Evolutionary conservation across 2,113 vertebrate species (phyloP).

Genomic region (Camarhynchus parvulus): DNA sequence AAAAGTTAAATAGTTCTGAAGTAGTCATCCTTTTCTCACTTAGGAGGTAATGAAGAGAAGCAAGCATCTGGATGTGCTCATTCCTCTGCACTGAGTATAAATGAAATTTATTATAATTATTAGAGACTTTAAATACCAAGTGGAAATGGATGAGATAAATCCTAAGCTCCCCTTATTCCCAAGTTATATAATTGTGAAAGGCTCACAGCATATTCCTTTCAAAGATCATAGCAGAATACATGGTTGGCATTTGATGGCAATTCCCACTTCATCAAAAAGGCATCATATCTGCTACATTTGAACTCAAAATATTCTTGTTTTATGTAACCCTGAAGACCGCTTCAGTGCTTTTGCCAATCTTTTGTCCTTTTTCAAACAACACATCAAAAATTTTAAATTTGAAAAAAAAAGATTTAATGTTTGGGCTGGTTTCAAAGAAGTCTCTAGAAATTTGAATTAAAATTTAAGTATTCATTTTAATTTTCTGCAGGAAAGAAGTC

Average conservation of each 20-base stretch:
- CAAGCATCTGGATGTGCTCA: constrained; percentile 2
- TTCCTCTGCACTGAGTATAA: constrained; percentile 1
- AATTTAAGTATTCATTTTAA: not conserved
- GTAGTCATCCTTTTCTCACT: constrained; percentile 27
- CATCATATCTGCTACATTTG: not conserved
- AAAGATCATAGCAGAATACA: not conserved
- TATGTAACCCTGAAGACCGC: not conserved
- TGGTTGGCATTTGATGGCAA: not conserved
- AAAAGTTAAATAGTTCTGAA: constrained; percentile 43
- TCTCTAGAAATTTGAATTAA: not conserved
- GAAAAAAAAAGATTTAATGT: not conserved
- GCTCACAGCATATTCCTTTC: not conserved
- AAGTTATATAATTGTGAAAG: not conserved
- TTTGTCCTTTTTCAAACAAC: not conserved
- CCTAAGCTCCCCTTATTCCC: not conserved
- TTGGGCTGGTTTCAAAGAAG: not conserved
- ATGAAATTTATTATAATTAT: constrained; percentile 32
- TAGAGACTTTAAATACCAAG: not conserved
- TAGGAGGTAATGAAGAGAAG: constrained; percentile 23
- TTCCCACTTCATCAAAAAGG: not conserved
- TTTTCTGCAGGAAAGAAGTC: not conserved
- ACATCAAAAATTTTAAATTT: not conserved
- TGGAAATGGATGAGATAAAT: constrained; percentile 18
- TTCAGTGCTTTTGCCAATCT: not conserved
- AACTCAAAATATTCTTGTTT: not conserved